Evolutionary conservation across 2,113 vertebrate genomes (phyloP), one percentile per base, ranked within the genome.

Genomic region (Atractosteus spatula): DNA sequence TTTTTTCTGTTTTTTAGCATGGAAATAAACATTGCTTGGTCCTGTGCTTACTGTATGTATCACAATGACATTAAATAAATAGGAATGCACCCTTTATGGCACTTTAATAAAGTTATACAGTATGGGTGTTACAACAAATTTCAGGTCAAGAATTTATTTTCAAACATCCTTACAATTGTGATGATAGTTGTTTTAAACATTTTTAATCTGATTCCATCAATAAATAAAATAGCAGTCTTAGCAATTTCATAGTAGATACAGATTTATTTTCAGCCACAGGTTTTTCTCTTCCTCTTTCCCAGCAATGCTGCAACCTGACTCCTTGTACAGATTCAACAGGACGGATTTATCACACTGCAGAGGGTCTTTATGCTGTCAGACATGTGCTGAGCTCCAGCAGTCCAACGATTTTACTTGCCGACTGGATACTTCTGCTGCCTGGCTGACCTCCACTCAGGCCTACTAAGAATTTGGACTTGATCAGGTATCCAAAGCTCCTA

Each of bases 141-240:
- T 73, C 3, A 70, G 14, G 57, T 64, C 71, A 68, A 80, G 2
- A 29, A 71, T 89, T 87, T 81, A 85, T 81, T 87, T 78, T 74
- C 71, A 83, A 62, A 69, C 67, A 78, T 73, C 64, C 77, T 8
- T 69, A 7, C 72, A 81, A 61, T 45, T 79, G n/a, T 66, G 43
- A 84, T 78, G 80, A 81, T 80, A 81, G 55, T 72, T 76, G 63
- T 73, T 59, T 6, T 77, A 43, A 29, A 29, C 17, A 29, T 29
- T 29, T 51, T 51, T 51, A 51, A 7, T 51, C 47, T 51, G 47
- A 10, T 51, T 51, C 47, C 66, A 45, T 69, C 61, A 0, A 16
- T 45, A 54, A 81, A 70, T 62, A 56, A 64, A 81, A 73, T 56
- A 69, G 13, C 8, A 69, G 51, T 43, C 65, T 43, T 65, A 62